Conservation (phyloP, 2,797 vertebrate species). For the Eulemur rubriventer region DNA sequence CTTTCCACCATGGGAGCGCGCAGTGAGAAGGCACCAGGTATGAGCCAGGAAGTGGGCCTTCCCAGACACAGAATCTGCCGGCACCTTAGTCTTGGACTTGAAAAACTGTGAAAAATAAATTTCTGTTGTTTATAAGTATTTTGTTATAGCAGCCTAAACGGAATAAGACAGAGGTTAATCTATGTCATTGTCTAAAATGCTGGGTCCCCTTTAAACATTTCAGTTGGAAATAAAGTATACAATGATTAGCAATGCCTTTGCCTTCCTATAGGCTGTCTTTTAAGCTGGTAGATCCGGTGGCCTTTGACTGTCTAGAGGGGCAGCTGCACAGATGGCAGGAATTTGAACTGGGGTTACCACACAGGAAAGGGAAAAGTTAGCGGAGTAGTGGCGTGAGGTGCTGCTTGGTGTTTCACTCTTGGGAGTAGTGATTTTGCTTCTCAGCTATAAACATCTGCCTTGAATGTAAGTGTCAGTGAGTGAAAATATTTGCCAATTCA, state of each 20-base stretch:
- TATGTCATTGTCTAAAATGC: not conserved
- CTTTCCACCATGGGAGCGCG: not conserved
- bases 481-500: not conserved
- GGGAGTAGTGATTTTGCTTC: not conserved
- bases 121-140: not conserved
- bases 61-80: not conserved
- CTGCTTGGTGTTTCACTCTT: not conserved
- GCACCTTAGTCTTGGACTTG: not conserved
- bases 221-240: not conserved
- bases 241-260: not conserved
- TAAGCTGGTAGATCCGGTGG: not conserved
- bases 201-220: not conserved
- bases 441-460: not conserved
- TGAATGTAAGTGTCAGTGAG: not conserved
- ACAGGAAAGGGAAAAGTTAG: not conserved
- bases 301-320: too few species aligned
- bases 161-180: not conserved
- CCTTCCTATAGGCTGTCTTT: not conserved
- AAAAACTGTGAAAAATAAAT: not conserved
- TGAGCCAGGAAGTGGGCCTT: not conserved
- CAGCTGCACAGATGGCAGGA: too few species aligned
- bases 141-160: not conserved
- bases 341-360: rapidly evolving
- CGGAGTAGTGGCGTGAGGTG: not conserved
- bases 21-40: not conserved